Evolutionary conservation across 2,797 vertebrate species (phyloP), one percentile per base, ranked within the genome.

Genomic region (Xiphophorus birchmanni): DNA sequence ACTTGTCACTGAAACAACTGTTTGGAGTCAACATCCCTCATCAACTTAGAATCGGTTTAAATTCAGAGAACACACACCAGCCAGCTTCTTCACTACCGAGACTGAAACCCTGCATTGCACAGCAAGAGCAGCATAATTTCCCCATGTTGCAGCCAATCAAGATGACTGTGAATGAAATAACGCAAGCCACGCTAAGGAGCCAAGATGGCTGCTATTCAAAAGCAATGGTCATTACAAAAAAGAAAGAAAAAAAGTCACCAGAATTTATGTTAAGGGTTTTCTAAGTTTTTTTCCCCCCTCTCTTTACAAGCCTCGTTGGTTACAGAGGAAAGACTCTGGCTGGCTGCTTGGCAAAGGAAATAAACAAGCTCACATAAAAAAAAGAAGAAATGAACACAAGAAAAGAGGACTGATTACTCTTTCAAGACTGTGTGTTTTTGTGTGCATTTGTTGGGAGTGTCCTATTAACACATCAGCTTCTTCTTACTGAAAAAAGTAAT

Each of bases 181-280:
- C 32, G 26, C 1, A 6, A 65, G 58, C 56, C 73, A 40, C 1
- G 58, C 71, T 63, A 40, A 23, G 37, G 37, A 81, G 84, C 84
- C 80, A 90, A 89, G 45, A 91, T 87, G 92, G 89, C 86, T 2
- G n/a, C 32, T 11, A 73, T 86, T 92, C 86, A 90, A 87, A 87
- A 76, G 74, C 45, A 37, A 72, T 47, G 54, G 80, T 77, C 50
- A 81, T 77, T 75, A 67, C 44, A 79, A 74, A 80, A 58, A 8
- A 21, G 74, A 29, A 73, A 73, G 26, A 83, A 85, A 29, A 86
- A 71, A 80, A 84, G 80, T 89, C 82, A 88, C 80, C 73, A 86
- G 76, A 73, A 85, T 90, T 88, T 85, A 84, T 86, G 5, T 7
- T 26, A 86, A 86, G 89, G 85, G 78, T 89, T 93, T 94, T 93